phyloP scores from a whole-genome alignment of 2,797 vertebrate genomes.

The Garrulus glandarius region DNA sequence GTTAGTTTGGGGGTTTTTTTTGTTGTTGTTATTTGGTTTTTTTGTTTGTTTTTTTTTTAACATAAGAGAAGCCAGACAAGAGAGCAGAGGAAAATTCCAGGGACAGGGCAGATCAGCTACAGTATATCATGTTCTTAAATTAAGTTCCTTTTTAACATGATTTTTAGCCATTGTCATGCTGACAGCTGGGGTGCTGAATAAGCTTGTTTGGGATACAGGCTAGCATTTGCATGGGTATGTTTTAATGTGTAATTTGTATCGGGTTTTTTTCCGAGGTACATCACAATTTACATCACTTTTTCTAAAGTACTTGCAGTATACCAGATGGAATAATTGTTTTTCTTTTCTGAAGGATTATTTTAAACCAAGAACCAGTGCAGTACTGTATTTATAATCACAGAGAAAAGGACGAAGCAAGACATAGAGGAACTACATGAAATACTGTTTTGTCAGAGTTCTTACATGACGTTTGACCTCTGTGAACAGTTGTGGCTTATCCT shows the following conservation, averaged over 20 bases:
- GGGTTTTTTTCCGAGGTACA: neutral
- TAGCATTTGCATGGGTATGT: neutral
- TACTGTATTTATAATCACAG: neutral
- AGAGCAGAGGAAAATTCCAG: neutral
- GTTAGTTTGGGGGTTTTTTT: no score
- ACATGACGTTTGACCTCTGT: neutral
- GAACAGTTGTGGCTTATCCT: neutral
- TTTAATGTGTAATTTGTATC: neutral
- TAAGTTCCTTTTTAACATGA: neutral
- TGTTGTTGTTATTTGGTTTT: no score
- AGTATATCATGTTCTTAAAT: neutral
- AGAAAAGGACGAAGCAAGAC: neutral
- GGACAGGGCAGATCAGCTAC: neutral
- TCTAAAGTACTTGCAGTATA: neutral
- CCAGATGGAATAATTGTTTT: neutral
- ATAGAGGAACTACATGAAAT: neutral
- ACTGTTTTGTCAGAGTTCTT: neutral
- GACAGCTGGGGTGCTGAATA: neutral
- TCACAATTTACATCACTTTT: conserved; percentile 10
- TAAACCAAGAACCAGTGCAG: neutral
- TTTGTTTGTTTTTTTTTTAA: no score
- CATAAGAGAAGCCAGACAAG: neutral
- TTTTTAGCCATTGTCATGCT: neutral
- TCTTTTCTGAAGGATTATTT: neutral
- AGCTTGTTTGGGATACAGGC: neutral